Evolutionary conservation across 2,113 vertebrate species (phyloP).

Genomic region (Oncorhynchus keta): DNA sequence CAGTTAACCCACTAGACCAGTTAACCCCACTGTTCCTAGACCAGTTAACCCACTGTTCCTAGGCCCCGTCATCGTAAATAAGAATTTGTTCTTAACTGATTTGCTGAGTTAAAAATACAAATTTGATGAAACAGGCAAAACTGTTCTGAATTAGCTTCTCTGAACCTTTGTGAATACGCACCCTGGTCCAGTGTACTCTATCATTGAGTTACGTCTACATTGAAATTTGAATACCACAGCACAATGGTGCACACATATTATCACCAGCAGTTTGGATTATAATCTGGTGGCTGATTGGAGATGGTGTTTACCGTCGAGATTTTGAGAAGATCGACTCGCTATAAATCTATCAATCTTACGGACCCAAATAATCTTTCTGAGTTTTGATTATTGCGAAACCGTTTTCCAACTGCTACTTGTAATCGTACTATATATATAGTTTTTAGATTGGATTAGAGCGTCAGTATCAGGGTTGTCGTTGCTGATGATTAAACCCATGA

Average conservation of each 20-base stretch:
- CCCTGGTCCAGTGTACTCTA: too few relatives aligned
- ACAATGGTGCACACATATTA: slow-evolving; percentile 5
- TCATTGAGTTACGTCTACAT: too few relatives aligned
- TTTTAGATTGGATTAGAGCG: slow-evolving; percentile 32
- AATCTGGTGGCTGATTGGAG: slow-evolving; percentile 44
- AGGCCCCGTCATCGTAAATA: too few relatives aligned
- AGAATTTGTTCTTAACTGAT: too few relatives aligned
- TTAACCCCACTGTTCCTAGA: too few relatives aligned
- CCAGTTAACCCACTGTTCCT: too few relatives aligned
- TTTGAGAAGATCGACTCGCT: slow-evolving; percentile 22
- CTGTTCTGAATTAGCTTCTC: too few relatives aligned
- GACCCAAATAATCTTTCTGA: slow-evolving; percentile 41
- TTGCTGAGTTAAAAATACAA: too few relatives aligned
- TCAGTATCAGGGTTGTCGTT: slow-evolving; percentile 27
- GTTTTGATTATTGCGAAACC: not conserved
- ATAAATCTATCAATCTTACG: not conserved
- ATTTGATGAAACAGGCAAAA: too few relatives aligned
- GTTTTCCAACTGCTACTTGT: slow-evolving; percentile 16
- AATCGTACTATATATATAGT: slow-evolving; percentile 42
- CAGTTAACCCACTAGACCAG: too few relatives aligned
- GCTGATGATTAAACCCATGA: slow-evolving; percentile 52
- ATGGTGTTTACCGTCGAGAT: slow-evolving; percentile 36
- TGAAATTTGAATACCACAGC: not conserved
- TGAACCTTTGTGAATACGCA: too few relatives aligned
- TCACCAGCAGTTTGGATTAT: slow-evolving; percentile 19